These are phyloP conservation scores for Plotosus lineatus DNA, from an alignment of 2,113 vertebrate species.

Conservation along the genomic window DNA sequence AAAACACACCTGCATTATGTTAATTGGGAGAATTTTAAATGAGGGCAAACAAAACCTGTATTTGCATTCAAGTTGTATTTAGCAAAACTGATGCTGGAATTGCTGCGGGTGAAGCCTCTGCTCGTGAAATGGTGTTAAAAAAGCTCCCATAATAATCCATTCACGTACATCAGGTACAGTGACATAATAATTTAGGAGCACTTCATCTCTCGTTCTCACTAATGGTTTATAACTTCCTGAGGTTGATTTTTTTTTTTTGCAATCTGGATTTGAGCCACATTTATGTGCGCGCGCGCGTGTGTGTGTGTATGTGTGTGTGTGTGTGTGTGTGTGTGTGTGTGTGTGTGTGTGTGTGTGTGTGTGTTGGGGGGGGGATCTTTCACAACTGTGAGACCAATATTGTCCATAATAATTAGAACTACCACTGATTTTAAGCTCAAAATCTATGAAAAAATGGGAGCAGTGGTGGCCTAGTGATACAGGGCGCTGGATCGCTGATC, in stretches of 20 bases:
- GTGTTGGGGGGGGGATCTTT: too few relatives aligned
- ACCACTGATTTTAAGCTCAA: background rate
- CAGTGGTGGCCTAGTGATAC: too few relatives aligned
- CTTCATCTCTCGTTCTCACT: background rate
- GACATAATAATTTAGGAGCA: background rate
- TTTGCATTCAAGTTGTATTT: background rate
- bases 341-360: too few relatives aligned
- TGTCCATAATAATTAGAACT: background rate
- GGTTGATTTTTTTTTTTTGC: background rate
- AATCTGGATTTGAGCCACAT: background rate
- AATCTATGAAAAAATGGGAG: background rate
- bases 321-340: too few relatives aligned
- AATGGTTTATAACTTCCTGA: background rate
- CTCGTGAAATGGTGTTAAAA: background rate
- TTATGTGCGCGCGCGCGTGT: too few relatives aligned
- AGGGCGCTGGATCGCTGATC: too few relatives aligned
- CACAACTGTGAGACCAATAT: background rate
- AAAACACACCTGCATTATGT: background rate
- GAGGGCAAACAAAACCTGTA: background rate
- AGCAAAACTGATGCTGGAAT: background rate
- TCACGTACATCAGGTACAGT: background rate
- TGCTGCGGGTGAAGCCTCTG: background rate
- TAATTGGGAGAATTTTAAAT: background rate
- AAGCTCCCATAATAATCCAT: background rate
- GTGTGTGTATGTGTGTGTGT: too few relatives aligned